Percentiles rank a stretch among this genome's conserved stretches.
Evolutionary conservation across 2,888 invertebrate species (phyloP).

Genomic region (Chromoteleia sp.): DNA sequence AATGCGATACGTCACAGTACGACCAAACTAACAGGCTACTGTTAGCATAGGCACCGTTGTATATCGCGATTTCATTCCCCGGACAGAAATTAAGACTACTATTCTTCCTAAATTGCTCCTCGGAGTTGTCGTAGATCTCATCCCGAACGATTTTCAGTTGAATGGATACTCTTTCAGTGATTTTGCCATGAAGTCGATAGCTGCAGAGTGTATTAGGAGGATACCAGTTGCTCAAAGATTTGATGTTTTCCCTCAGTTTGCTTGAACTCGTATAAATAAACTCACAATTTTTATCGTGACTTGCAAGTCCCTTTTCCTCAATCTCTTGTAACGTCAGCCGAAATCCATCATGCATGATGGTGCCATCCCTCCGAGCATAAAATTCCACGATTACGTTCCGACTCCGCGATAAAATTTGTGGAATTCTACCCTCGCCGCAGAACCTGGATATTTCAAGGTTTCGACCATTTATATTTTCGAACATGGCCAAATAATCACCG

Average conservation of each 20-base stretch:
- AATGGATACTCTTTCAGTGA: constrained; percentile 75
- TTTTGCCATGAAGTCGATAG: constrained; percentile 76
- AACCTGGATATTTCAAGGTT: constrained; percentile 78
- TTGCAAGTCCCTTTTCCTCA: constrained; percentile 47
- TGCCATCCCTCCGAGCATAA: constrained; percentile 77
- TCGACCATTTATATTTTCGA: constrained; percentile 77
- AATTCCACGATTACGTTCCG: constrained; percentile 78
- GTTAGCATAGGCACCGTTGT: constrained; percentile 77
- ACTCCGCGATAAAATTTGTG: constrained; percentile 77
- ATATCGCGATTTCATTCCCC: constrained; percentile 79
- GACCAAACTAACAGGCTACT: constrained; percentile 78
- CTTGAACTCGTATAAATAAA: constrained; percentile 76
- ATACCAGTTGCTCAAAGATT: constrained; percentile 78
- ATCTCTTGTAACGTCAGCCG: constrained; percentile 78
- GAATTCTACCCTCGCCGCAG: constrained; percentile 78
- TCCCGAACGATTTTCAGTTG: constrained; percentile 77
- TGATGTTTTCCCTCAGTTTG: constrained; percentile 73
- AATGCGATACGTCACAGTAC: constrained; percentile 78
- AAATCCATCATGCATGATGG: constrained; percentile 80
- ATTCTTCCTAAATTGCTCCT: constrained; percentile 67
- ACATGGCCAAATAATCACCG: constrained; percentile 77
- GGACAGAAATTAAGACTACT: constrained; percentile 74
- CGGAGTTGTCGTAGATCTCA: constrained; percentile 62
- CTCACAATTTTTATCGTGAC: constrained; percentile 74
- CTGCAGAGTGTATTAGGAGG: constrained; percentile 78